Evolutionary conservation across 2,888 invertebrate species (phyloP).

Genomic region (Clanis bilineata): DNA sequence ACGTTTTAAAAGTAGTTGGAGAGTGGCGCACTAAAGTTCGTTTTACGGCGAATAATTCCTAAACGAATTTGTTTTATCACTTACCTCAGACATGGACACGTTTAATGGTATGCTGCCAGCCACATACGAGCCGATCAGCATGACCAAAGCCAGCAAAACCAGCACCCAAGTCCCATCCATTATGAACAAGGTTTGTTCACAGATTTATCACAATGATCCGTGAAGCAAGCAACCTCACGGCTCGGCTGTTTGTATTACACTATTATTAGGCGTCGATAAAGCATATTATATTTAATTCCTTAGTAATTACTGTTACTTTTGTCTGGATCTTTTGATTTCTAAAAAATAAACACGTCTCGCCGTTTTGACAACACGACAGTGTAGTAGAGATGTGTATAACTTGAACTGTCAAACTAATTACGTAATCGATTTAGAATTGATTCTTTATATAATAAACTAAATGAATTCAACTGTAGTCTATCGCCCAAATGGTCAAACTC

Average conservation of each 20-base stretch:
- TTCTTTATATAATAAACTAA: no score
- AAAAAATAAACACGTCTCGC: constrained; percentile 1
- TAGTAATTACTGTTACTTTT: constrained; percentile 10
- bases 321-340: constrained; percentile 2
- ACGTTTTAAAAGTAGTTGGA: background rate
- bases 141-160: constrained; percentile 92
- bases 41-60: background rate
- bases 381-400: constrained; percentile 13
- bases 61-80: constrained; percentile 19
- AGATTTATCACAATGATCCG: background rate
- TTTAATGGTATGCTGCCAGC: constrained; percentile 97
- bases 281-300: constrained; percentile 9
- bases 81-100: constrained; percentile 96
- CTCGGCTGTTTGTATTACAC: constrained; percentile 3
- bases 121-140: constrained; percentile 97
- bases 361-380: constrained; percentile 22
- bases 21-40: background rate
- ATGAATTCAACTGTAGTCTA: no score
- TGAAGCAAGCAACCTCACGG: background rate
- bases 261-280: background rate
- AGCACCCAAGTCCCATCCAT: constrained; percentile 94
- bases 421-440: no score
- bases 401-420: background rate
- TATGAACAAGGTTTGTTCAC: constrained; percentile 31
- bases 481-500: no score